phyloP scores from a whole-genome alignment of 2,888 invertebrate genomes.

The Nomada ruficornis region DNA sequence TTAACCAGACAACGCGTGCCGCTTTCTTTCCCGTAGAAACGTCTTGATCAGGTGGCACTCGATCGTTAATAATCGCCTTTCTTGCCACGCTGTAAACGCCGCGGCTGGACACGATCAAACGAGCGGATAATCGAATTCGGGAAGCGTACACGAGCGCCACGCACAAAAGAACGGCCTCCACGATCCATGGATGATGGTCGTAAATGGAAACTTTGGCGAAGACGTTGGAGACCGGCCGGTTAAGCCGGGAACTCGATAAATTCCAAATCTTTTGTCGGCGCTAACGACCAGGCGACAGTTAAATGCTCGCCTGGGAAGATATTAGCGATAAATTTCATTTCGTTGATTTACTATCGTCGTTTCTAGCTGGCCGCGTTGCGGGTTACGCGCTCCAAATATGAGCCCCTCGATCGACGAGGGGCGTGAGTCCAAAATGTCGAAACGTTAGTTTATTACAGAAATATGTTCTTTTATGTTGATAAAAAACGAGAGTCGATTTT shows the following conservation, averaged over 20 bases:
- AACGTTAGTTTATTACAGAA: too few relatives aligned
- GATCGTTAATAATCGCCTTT: conserved; percentile 66
- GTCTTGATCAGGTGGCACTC: conserved; percentile 60
- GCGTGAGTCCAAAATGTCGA: too few relatives aligned
- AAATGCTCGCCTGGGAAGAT: conserved; percentile 68
- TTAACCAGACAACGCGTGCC: conserved; percentile 55
- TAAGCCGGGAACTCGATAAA: conserved; percentile 71
- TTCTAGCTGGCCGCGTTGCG: conserved; percentile 50
- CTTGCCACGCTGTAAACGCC: conserved; percentile 51
- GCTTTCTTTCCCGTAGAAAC: conserved; percentile 35
- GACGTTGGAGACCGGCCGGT: conserved; percentile 51
- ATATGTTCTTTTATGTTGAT: too few relatives aligned
- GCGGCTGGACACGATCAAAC: conserved; percentile 55
- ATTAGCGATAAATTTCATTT: conserved; percentile 71
- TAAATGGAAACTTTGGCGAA: conserved; percentile 68
- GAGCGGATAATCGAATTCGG: conserved; percentile 65
- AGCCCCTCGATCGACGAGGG: neutral
- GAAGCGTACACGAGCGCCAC: conserved; percentile 39
- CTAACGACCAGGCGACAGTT: conserved; percentile 73
- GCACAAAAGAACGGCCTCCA: conserved; percentile 48
- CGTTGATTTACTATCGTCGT: conserved; percentile 66
- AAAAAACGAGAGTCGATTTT: too few relatives aligned
- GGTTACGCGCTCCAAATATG: conserved; percentile 40
- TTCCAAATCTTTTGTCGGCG: conserved; percentile 70
- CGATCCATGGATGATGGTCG: conserved; percentile 54